Evolutionary conservation across 2,113 vertebrate genomes (phyloP).

Genomic region (Sorex araneus): DNA sequence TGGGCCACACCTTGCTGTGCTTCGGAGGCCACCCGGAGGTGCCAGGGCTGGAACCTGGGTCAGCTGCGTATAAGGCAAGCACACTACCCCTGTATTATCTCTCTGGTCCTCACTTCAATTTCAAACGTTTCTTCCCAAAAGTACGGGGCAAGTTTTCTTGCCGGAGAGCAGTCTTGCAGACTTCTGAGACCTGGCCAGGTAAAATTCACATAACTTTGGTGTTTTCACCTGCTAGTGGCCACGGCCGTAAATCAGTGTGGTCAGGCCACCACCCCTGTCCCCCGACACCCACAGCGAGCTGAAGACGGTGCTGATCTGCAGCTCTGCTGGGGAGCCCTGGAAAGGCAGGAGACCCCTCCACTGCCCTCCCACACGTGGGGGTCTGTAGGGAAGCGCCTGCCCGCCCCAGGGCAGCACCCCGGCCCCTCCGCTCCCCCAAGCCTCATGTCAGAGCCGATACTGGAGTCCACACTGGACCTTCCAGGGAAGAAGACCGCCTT

Average conservation of each 20-base stretch:
- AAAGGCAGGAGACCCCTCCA: constrained; percentile 79
- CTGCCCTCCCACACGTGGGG: constrained; percentile 73
- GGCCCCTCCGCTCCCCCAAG: neutral
- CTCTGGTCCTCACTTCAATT: constrained; percentile 35
- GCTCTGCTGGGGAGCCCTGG: constrained; percentile 87
- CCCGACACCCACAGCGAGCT: constrained; percentile 84
- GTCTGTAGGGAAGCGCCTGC: constrained; percentile 23
- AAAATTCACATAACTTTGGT: constrained; percentile 90
- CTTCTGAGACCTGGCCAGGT: constrained; percentile 89
- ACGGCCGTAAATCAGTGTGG: constrained; percentile 88
- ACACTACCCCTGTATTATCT: no score
- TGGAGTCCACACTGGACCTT: neutral
- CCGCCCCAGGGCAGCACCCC: neutral
- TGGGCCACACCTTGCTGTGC: no score
- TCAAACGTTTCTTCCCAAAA: constrained; percentile 79
- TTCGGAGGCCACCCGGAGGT: no score
- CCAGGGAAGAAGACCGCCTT: neutral
- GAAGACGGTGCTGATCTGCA: constrained; percentile 85
- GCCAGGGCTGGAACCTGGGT: no score
- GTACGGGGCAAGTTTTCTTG: constrained; percentile 87
- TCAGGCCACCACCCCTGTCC: constrained; percentile 83
- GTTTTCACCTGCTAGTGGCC: constrained; percentile 89
- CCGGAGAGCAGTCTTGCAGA: constrained; percentile 89
- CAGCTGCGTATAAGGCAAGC: no score
- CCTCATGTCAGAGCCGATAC: neutral